Base-by-base conservation (phyloP, 2,888 invertebrate species). In the Himalopsyche anomala region DNA sequence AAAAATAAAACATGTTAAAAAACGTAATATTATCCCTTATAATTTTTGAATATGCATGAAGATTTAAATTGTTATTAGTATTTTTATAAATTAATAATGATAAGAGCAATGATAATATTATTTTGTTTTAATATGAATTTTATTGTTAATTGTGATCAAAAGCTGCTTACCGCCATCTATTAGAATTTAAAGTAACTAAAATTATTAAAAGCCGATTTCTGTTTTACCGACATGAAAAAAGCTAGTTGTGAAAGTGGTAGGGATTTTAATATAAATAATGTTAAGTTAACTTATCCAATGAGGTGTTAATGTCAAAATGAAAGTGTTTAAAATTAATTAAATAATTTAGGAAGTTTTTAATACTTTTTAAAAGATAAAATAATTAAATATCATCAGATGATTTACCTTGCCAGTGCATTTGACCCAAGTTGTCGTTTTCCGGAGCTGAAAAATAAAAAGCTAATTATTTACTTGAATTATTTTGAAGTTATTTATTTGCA, bases 391-490 rank as follows among this genome's bases (percentile, higher is more conserved):
- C 80, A 74, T 51, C 79, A 69, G 36, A 45, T 5, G 36, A 62
- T 92, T 93, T 93, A 97, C 97, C 96, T 97, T 90, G 97, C 97
- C 95, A 97, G 94, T 91, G 97, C 97, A 95, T 96, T 97, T 90
- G 97, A 96, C 91, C 97, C 96, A 89, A 97, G 94, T 92, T 96
- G 96, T 91, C 96, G 94, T 92, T 96, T 96, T 89, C 95, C 95
- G 91, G 96, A 95, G 92, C 97, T 97, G 95, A 90, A 96, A 88
- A 89, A 90, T 45, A 89, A 89, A 88, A 83, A 82, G 81, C 11
- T 51, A 55, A 19, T 55, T 55, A 82, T 55, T 12, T 56, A 56
- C 8, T 36, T 55, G n/a, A 9, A n/a, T n/a, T n/a, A 28, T 28
- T 28, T 28, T 28, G 2, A 28, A 28, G 28, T 28, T 28, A 28